Percentiles rank a stretch among this genome's conserved stretches.
phyloP scores from a whole-genome alignment of 1,140 invertebrate genomes.

The Bombus terrestris region DNA sequence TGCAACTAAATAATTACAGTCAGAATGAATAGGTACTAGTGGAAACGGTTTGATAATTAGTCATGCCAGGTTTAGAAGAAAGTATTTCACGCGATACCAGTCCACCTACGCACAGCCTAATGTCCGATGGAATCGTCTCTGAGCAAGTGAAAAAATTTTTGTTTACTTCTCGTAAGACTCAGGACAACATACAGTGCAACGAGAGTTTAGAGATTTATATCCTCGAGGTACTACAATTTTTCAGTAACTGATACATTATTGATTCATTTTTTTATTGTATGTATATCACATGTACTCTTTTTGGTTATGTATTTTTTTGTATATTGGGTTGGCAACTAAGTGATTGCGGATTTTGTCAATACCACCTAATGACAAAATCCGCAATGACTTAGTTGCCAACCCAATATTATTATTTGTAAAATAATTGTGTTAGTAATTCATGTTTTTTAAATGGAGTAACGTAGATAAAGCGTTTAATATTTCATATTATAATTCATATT shows the following conservation, averaged over 20 bases:
- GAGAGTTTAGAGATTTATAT: slow-evolving; percentile 90
- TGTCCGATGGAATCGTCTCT: slow-evolving; percentile 87
- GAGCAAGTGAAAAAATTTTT: slow-evolving; percentile 92
- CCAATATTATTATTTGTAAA: not conserved
- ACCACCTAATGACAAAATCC: too few species aligned
- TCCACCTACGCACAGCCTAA: slow-evolving; percentile 81
- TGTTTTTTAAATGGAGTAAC: not conserved
- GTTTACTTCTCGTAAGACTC: slow-evolving; percentile 86
- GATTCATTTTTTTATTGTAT: slow-evolving; percentile 1
- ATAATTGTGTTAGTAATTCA: not conserved
- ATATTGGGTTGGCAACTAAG: not conserved
- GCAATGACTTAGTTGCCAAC: too few species aligned
- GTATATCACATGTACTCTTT: slow-evolving; percentile 64
- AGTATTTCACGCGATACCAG: slow-evolving; percentile 74
- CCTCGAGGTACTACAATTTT: slow-evolving; percentile 85
- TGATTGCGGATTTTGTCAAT: too few species aligned
- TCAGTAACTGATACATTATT: not conserved
- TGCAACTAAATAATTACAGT: slow-evolving; percentile 2
- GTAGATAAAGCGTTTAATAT: not conserved
- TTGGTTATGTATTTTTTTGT: slow-evolving; percentile 61
- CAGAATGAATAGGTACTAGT: slow-evolving; percentile 38
- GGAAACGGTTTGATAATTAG: slow-evolving; percentile 46
- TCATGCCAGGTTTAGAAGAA: slow-evolving; percentile 78
- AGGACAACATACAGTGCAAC: slow-evolving; percentile 83
- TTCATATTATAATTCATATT: not conserved